Evolutionary conservation across 2,113 vertebrate species (phyloP).

Genomic region (Isurus oxyrinchus): DNA sequence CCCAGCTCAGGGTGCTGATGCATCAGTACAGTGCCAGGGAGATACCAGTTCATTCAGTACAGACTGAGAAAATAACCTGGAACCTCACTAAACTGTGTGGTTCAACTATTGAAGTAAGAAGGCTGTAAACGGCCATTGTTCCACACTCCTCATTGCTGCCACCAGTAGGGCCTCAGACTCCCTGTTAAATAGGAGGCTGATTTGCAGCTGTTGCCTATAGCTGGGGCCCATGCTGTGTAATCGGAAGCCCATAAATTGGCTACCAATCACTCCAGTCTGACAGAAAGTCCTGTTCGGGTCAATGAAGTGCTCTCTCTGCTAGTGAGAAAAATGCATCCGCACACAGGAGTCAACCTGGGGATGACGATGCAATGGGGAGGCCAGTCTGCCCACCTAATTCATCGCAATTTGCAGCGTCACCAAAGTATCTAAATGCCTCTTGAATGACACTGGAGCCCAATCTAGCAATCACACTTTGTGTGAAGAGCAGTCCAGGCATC

Average conservation of each 20-base stretch:
- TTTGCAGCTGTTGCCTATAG: too few species aligned
- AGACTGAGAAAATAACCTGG: background rate
- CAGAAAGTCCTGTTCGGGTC: background rate
- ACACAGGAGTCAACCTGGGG: background rate
- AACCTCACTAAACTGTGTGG: background rate
- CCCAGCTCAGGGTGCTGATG: too few species aligned
- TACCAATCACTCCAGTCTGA: background rate
- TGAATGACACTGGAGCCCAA: too few species aligned
- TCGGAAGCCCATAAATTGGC: too few species aligned
- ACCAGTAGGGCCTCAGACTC: background rate
- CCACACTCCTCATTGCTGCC: background rate
- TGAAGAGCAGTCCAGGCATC: too few species aligned
- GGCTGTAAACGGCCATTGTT: background rate
- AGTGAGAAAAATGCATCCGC: background rate
- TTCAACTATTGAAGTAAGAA: background rate
- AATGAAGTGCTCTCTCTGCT: background rate
- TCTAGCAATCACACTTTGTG: too few species aligned
- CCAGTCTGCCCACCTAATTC: too few species aligned
- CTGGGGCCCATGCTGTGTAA: background rate
- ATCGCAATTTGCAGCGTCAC: too few species aligned
- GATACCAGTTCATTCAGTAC: too few species aligned
- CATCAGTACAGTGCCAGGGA: too few species aligned
- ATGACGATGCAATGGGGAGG: background rate
- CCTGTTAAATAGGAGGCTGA: background rate
- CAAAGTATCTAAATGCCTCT: too few species aligned